Percentiles rank a stretch among this genome's conserved stretches.
Conservation (phyloP, 2,888 invertebrate genomes). For the Liposcelis brunnea region DNA sequence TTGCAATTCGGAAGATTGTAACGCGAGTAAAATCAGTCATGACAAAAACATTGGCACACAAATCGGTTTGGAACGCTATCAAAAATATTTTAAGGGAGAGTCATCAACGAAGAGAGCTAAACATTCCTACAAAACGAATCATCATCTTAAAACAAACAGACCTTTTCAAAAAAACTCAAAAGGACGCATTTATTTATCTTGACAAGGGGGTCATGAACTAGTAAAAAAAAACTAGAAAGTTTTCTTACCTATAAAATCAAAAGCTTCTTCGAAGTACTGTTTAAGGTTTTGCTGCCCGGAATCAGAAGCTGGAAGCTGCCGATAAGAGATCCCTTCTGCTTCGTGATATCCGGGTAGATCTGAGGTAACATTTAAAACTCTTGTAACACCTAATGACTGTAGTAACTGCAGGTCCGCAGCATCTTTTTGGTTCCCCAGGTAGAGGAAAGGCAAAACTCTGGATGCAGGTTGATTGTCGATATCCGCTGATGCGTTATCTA, state of each 20-base stretch:
- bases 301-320: conserved; percentile 67
- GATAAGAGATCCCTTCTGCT: conserved; percentile 45
- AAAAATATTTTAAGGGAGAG: no score
- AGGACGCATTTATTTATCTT: no score
- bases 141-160: no score
- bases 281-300: conserved; percentile 71
- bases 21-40: no score
- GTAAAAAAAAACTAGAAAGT: no score
- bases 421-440: conserved; percentile 67
- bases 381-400: conserved; percentile 46
- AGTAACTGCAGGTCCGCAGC: conserved; percentile 53
- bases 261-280: conserved; percentile 76
- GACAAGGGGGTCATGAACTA: no score
- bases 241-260: conserved; percentile 64
- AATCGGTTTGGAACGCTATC: no score
- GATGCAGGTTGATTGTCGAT: conserved; percentile 62
- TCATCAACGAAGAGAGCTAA: no score
- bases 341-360: conserved; percentile 34
- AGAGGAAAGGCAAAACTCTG: conserved; percentile 60
- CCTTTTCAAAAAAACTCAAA: no score
- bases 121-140: no score
- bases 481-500: conserved; percentile 29
- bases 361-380: conserved; percentile 66
- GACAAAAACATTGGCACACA: no score
- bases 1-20: no score